Percentiles rank a stretch among this genome's conserved stretches.
These are phyloP conservation scores for Chirona hameri DNA, from an alignment of 2,888 invertebrate genomes.

Conservation along the genomic window DNA sequence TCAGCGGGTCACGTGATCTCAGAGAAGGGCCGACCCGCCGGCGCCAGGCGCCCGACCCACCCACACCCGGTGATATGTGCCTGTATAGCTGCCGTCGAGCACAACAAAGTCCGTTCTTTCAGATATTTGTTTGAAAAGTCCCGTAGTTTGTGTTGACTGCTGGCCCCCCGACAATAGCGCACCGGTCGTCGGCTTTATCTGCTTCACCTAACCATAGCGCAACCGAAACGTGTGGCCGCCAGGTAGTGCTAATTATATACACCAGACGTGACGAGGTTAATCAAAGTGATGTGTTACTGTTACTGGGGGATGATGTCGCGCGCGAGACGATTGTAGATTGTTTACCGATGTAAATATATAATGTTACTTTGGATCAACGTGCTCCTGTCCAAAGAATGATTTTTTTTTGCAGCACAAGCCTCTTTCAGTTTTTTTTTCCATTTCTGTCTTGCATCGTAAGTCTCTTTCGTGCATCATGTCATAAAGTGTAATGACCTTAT, in stretches of 20 bases:
- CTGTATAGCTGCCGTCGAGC: not conserved
- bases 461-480: too few relatives aligned
- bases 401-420: too few relatives aligned
- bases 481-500: too few relatives aligned
- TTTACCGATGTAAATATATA: not conserved
- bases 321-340: not conserved
- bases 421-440: too few relatives aligned
- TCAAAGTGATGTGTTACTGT: not conserved
- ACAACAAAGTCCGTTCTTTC: slow-evolving; percentile 22
- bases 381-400: not conserved
- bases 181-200: not conserved
- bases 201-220: slow-evolving; percentile 8
- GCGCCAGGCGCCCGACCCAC: not conserved
- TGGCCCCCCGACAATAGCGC: not conserved
- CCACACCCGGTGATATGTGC: not conserved
- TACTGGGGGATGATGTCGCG: not conserved
- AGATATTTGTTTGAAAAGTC: not conserved
- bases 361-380: not conserved
- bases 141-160: not conserved
- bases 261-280: not conserved
- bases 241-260: not conserved
- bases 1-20: not conserved
- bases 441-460: too few relatives aligned
- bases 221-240: not conserved
- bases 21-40: not conserved